These are phyloP conservation scores for Spodoptera picta DNA, from an alignment of 2,888 invertebrate genomes.

Conservation along the genomic window DNA sequence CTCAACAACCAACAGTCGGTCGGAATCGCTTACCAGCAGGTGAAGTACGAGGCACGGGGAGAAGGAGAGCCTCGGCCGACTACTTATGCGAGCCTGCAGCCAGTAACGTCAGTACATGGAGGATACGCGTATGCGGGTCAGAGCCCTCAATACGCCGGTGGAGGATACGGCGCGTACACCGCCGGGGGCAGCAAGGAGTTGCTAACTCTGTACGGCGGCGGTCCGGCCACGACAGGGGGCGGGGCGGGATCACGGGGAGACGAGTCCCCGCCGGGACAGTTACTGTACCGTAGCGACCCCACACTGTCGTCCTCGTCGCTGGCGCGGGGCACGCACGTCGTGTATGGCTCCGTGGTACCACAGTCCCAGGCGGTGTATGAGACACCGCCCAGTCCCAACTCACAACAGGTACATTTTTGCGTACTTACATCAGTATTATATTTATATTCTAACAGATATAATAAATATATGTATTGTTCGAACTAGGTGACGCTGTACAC, in stretches of 20 bases:
- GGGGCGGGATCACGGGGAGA: conserved; percentile 74
- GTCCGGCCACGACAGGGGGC: conserved; percentile 58
- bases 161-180: conserved; percentile 64
- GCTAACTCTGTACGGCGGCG: conserved; percentile 76
- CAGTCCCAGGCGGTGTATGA: conserved; percentile 86
- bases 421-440: neutral
- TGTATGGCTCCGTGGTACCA: conserved; percentile 81
- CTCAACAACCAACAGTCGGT: conserved; percentile 80
- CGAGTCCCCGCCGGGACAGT: conserved; percentile 87
- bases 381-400: conserved; percentile 88
- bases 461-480: neutral
- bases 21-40: conserved; percentile 80
- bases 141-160: conserved; percentile 74
- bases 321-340: conserved; percentile 84
- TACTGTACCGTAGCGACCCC: conserved; percentile 91
- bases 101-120: conserved; percentile 87
- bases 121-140: conserved; percentile 77
- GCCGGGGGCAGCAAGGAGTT: conserved; percentile 68
- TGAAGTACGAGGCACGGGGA: conserved; percentile 83
- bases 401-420: conserved; percentile 81
- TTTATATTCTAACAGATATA: neutral
- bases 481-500: conserved; percentile 89
- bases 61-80: conserved; percentile 76
- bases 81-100: conserved; percentile 90
- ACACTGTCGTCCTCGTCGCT: conserved; percentile 90